Base-by-base conservation (phyloP, 2,797 vertebrate species). In the Sorex maritimensis region DNA sequence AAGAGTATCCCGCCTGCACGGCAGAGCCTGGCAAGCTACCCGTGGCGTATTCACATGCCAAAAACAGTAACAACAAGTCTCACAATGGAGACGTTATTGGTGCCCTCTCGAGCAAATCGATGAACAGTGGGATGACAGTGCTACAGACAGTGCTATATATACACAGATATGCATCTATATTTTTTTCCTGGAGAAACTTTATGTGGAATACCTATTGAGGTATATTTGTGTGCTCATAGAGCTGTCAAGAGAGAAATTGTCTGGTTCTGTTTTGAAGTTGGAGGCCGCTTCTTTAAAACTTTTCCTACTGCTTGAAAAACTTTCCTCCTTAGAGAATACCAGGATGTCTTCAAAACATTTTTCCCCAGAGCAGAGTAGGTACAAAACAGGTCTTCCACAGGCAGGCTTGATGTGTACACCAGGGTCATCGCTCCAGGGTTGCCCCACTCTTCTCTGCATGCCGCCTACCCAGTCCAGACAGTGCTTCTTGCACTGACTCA, bases 231-330 rank as follows among this genome's bases (percentile, higher is more conserved):
- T 13, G 19, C 3, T 78, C 9, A 10, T 12, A 71, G 30, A 63
- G 38, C 71, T 79, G 30, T 13, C 28, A 78, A 38, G 71, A 63
- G 21, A 71, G 46, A 46, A 61, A 55, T 21, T 24, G 23, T 73
- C n/a, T 73, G 46, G 80, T 17, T 80, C 73, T 89, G 0, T 61
- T 83, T 49, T 84, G 79, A 81, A 75, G 41, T 28, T 38, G 24
- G 58, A 79, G 68, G 24, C 28, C 21, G 38, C 11, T 88, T 41
- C 11, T 88, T 41, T 69, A 78, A 46, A 63, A 21, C 52, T 30
- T 78, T 55, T 77, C n/a, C 38, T 69, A 0, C 41, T 79, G 12
- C 86, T 93, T 65, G 52, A 71, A 93, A 79, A 24, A 52, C 46
- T 34, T 68, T 5, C 38, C 6, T 41, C 24, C 41, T 77, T 2